Percentiles rank a stretch among this genome's conserved stretches.
Conservation (phyloP, 1,140 invertebrate species). For the Drosophila dunni region DNA sequence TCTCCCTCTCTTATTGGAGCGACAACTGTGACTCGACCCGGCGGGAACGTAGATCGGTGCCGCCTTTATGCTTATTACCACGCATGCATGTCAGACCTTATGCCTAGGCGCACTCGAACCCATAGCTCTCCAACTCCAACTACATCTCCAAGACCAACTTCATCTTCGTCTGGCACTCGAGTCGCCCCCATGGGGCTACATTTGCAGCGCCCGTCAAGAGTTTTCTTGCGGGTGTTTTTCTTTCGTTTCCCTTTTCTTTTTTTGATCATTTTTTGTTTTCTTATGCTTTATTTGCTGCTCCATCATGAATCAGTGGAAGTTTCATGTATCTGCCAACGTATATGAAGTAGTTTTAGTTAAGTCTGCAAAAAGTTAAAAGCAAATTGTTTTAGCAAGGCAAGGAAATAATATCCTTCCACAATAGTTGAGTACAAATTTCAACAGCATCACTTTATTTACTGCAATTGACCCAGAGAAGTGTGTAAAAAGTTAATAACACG, state of each 20-base stretch:
- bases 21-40: conserved; percentile 51
- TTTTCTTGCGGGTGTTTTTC: conserved; percentile 48
- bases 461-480: too few relatives aligned
- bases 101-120: conserved; percentile 45
- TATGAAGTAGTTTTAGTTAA: conserved; percentile 16
- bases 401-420: background rate
- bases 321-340: background rate
- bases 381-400: background rate
- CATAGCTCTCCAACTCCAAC: conserved; percentile 10
- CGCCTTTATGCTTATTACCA: conserved; percentile 76
- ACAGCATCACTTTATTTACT: too few relatives aligned
- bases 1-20: conserved; percentile 53
- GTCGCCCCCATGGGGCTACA: conserved; percentile 61
- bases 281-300: background rate
- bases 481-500: too few relatives aligned
- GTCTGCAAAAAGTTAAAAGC: conserved; percentile 10
- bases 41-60: conserved; percentile 32
- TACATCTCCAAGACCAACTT: background rate
- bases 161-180: conserved; percentile 18
- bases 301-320: conserved; percentile 33
- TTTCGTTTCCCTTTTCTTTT: conserved; percentile 8
- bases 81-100: conserved; percentile 72
- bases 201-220: conserved; percentile 50
- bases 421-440: too few relatives aligned
- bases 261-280: conserved; percentile 1